Percentiles rank a stretch among this genome's conserved stretches.
These are phyloP conservation scores for Characodon lateralis DNA, from an alignment of 2,797 vertebrate species.

Conservation along the genomic window DNA sequence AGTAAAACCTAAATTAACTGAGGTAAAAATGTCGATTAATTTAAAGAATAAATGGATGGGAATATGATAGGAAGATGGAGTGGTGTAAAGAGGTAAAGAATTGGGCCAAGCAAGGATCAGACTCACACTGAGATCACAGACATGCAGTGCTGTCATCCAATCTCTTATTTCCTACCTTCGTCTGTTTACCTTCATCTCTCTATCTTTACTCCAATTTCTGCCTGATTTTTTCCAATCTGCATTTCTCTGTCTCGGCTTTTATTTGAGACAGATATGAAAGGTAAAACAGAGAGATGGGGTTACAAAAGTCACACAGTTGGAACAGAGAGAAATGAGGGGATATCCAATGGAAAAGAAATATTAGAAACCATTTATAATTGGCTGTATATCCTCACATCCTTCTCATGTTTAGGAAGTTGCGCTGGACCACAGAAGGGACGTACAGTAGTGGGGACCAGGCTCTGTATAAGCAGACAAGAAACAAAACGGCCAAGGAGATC, in stretches of 20 bases:
- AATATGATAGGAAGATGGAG: constrained; percentile 31
- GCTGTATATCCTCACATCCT: no score
- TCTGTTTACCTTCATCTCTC: constrained; percentile 54
- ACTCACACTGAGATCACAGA: constrained; percentile 62
- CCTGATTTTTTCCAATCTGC: constrained; percentile 27
- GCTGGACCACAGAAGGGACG: no score
- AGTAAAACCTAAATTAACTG: constrained; percentile 8
- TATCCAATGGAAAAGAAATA: constrained; percentile 20
- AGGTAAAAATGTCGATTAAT: constrained; percentile 4
- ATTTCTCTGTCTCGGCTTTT: constrained; percentile 32
- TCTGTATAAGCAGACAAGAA: no score
- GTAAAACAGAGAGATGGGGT: constrained; percentile 45
- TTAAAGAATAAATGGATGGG: constrained; percentile 19
- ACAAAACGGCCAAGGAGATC: no score
- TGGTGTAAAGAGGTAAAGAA: constrained; percentile 62
- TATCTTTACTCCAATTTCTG: constrained; percentile 55
- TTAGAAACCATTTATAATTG: no score
- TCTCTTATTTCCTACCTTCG: constrained; percentile 42
- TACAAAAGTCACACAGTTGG: constrained; percentile 29
- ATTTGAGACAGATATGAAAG: constrained; percentile 39
- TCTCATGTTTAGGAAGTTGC: no score
- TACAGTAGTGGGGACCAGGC: no score
- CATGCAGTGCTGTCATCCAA: constrained; percentile 38
- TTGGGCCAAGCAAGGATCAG: constrained; percentile 74
- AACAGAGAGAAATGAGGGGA: constrained; percentile 30